Base-by-base conservation (phyloP, 1,140 invertebrate species). In the Drosophila prosaltans region DNA sequence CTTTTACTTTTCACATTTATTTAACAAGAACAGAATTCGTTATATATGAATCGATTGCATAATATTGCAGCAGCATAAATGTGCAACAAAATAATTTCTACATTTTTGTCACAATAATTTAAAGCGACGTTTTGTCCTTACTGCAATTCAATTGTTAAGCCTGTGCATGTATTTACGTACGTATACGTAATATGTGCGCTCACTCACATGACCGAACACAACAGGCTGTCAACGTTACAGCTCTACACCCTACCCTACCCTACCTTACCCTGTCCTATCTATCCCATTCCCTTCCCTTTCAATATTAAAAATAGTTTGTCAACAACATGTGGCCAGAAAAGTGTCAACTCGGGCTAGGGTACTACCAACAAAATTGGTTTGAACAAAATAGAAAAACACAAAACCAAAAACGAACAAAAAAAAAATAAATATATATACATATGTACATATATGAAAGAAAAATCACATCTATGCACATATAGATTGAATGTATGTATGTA, bases 291-390 rank as follows among this genome's bases (percentile, higher is more conserved):
- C 60, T 68, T 58, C 61, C 74, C 67, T 65, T 74, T 81, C 78
- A 85, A 81, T 84, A 85, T 81, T 81, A 85, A 81, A 84, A 85
- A 84, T 81, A 84, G 81, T 85, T 84, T 78, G 81, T 74, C 81
- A 84, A 84, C 78, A 84, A 77, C 81, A 51, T 51, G 65, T 85
- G 81, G 81, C 67, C 78, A 71, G 77, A 21, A 85, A 84, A 84
- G 78, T 78, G 78, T 80, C 81, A 84, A 80, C 69, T 78, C 16
- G 28, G 73, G 73, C 41, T 36, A 60, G 66, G 66, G 62, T 69
- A 65, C 32, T 36, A 36, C 32, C 32, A 36, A 36, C 32, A 36
- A 36, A 30, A 30, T 30, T 30, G 28, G 4, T 30, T 30, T 30
- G 28, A 30, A 4, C 28, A 2, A 30, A 30, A 48, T 21, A 16